phyloP scores from a whole-genome alignment of 2,888 invertebrate species.

The Polylopha cassiicola region DNA sequence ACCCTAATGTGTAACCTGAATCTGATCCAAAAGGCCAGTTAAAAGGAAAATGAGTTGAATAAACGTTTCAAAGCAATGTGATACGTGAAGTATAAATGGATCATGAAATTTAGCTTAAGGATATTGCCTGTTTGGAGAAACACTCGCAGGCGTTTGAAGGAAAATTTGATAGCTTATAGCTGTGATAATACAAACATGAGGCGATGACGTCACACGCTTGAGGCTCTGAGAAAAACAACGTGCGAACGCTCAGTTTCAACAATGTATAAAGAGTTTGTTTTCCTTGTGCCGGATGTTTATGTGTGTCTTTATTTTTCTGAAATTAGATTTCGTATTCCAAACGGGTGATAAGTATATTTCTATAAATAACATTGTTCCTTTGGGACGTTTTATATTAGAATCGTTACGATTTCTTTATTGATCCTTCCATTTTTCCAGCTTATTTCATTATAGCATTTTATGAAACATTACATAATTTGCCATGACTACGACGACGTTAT shows the following conservation, averaged over 20 bases:
- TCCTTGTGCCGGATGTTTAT: neutral
- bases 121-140: conserved; percentile 66
- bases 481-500: too few species aligned
- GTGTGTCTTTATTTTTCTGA: conserved; percentile 1
- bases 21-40: conserved; percentile 22
- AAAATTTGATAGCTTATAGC: conserved; percentile 70
- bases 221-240: conserved; percentile 28
- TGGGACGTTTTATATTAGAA: too few species aligned
- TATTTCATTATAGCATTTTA: too few species aligned
- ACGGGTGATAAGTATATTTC: too few species aligned
- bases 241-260: conserved; percentile 8
- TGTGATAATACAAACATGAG: conserved; percentile 49
- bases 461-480: too few species aligned
- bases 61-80: conserved; percentile 51
- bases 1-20: conserved; percentile 28
- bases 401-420: too few species aligned
- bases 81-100: conserved; percentile 59
- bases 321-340: neutral
- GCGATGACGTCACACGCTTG: conserved; percentile 42
- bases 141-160: conserved; percentile 54
- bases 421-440: too few species aligned
- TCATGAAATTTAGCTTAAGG: conserved; percentile 72
- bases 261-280: conserved; percentile 2
- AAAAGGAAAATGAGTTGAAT: conserved; percentile 44
- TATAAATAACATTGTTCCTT: too few species aligned